phyloP scores from a whole-genome alignment of 2,888 invertebrate genomes.

The Frankliniella fusca region DNA sequence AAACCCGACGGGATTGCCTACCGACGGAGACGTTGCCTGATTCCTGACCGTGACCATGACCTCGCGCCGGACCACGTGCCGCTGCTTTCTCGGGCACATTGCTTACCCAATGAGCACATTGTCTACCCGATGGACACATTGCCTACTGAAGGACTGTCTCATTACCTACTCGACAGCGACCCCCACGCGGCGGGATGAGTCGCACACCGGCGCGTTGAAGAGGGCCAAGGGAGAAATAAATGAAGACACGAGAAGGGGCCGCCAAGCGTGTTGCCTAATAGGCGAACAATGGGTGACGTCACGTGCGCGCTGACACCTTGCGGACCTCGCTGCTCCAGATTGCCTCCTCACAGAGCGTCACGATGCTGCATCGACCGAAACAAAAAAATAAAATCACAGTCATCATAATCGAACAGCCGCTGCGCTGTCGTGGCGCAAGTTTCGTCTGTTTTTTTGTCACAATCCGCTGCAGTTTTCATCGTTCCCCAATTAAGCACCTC shows the following conservation, averaged over 20 bases:
- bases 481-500: neutral
- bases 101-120: no score
- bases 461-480: neutral
- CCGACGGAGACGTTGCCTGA: no score
- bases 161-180: no score
- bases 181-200: neutral
- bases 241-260: neutral
- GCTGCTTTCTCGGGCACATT: no score
- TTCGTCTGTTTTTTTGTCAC: neutral
- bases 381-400: neutral
- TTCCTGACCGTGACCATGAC: no score
- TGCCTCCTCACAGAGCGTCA: neutral
- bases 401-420: no score
- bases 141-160: no score
- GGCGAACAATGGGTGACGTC: slow-evolving; percentile 24
- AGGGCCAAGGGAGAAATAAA: neutral
- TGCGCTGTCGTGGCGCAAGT: no score
- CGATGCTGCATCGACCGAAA: neutral
- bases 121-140: no score
- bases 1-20: no score
- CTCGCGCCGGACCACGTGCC: no score
- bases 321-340: neutral
- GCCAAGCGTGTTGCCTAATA: neutral
- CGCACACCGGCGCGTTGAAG: neutral
- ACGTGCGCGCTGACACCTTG: neutral